Conservation (phyloP, 2,888 invertebrate genomes). For the Strigamia crassipes region DNA sequence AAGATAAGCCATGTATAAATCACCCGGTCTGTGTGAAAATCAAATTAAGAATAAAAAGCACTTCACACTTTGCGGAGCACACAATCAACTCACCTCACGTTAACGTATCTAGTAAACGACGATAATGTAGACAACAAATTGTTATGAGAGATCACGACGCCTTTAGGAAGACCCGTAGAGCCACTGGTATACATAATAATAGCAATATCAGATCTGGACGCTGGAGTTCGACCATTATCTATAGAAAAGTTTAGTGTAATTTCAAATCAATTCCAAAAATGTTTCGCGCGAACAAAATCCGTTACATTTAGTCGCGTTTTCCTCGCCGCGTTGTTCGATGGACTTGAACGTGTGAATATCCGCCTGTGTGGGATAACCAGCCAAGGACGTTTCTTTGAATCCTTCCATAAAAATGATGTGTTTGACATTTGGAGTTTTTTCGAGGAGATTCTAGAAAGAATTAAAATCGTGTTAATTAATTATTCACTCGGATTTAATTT, state of each 20-base stretch:
- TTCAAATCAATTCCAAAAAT: conserved; percentile 51
- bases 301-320: neutral
- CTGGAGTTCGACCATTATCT: conserved; percentile 47
- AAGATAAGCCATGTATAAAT: conserved; percentile 90
- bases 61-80: no score
- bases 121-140: conserved; percentile 15
- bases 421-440: conserved; percentile 73
- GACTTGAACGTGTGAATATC: conserved; percentile 75
- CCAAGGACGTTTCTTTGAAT: conserved; percentile 71
- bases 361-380: conserved; percentile 75
- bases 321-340: conserved; percentile 63
- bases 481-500: no score
- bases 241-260: neutral
- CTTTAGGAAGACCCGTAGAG: conserved; percentile 94
- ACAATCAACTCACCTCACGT: neutral
- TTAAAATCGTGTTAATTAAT: no score
- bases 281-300: conserved; percentile 50
- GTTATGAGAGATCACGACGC: conserved; percentile 58
- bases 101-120: conserved; percentile 11
- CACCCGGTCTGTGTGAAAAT: conserved; percentile 58
- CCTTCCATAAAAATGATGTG: conserved; percentile 84
- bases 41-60: neutral
- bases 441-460: conserved; percentile 62
- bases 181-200: conserved; percentile 99
- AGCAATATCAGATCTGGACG: conserved; percentile 78